Conservation (phyloP, 2,113 vertebrate species). For the Eidolon helvum region DNA sequence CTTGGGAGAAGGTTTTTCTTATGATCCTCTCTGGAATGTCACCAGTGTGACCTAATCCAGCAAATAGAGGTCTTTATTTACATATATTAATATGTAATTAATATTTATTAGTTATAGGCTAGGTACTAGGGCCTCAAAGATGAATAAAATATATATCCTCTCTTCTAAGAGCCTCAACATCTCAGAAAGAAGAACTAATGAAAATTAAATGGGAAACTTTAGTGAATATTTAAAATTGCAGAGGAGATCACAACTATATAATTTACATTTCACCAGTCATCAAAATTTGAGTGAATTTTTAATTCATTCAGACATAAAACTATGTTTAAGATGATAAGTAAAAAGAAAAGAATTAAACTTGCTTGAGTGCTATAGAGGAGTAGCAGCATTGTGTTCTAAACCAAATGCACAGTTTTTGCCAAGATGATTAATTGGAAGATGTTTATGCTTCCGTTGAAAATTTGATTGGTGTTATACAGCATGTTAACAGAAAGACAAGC, state of each 20-base stretch:
- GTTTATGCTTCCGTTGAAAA: conserved; percentile 66
- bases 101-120: background rate
- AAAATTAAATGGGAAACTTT: conserved; percentile 36
- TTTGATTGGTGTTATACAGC: conserved; percentile 68
- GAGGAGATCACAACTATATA: background rate
- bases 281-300: background rate
- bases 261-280: conserved; percentile 10
- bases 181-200: conserved; percentile 6
- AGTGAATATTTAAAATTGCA: conserved; percentile 48
- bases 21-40: background rate
- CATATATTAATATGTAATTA: background rate
- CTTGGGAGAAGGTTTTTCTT: background rate
- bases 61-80: background rate
- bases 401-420: conserved; percentile 61
- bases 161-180: background rate
- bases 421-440: conserved; percentile 63
- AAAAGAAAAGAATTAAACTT: conserved; percentile 38
- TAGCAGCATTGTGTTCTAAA: conserved; percentile 14
- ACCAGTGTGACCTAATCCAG: background rate
- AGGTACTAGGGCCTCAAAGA: background rate
- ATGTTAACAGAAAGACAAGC: conserved; percentile 64
- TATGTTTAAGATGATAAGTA: conserved; percentile 8
- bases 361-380: background rate
- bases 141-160: background rate
- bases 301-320: conserved; percentile 22